Evolutionary conservation across 2,888 invertebrate species (phyloP), one percentile per base, ranked within the genome.

Genomic region (Diarsia dahlii): DNA sequence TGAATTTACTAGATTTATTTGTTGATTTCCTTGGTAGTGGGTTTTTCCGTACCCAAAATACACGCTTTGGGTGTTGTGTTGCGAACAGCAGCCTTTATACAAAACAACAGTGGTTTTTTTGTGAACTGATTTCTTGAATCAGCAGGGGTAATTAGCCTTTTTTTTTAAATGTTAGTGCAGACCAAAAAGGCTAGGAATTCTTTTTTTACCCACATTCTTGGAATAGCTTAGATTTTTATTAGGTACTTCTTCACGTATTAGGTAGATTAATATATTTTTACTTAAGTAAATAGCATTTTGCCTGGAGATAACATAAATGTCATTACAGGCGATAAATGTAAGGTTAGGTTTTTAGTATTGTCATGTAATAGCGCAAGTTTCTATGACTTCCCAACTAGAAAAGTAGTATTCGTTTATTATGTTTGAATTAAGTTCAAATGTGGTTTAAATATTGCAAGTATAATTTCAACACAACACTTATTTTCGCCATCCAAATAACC

Each of bases 401-500:
- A 28, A 58, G 28, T 58, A 28, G 28, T 15, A 58, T 28, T 58
- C 56, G 15, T 56, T 15, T 15, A 56, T 23, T 8, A 56, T 28
- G 8, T 20, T 20, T n/a, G 0, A 5, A 20, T 62, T 39, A 12
- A 12, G 4, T 39, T 45, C 23, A 48, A 28, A 71, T 46, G 23
- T 20, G 15, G 18, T 77, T 50, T 50, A 2, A 58, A 52, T 20
- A 64, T 46, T 20, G 3, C 15, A 52, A 46, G 0, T 9, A 9
- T 34, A 28, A 1, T 28, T 60, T 28, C 58, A 60, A 48, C 18
- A 48, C 6, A 6, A 5, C 28, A 65, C 15, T 65, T 54, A 60
- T n/a, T 62, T 58, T 60, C 23, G 74, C 10, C 63, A 71, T 64
- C 46, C 18, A 69, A 62, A 56, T 60, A 72, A 75, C 70, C 79